Conservation (phyloP, 2,888 invertebrate species). For the Synanthedon myopaeformis region DNA sequence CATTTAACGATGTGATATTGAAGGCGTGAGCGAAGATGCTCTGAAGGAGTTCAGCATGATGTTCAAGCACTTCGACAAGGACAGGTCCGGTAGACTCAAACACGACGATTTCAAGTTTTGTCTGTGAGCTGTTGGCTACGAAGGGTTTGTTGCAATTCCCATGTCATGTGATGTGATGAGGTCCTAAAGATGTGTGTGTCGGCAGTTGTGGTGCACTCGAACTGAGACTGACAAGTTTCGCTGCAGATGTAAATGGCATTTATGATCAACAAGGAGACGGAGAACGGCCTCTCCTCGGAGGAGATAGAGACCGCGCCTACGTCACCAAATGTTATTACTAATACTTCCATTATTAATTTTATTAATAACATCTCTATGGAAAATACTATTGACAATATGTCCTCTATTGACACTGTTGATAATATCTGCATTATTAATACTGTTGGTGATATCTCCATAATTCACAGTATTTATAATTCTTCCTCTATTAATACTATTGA, state of each 20-base stretch:
- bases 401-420: no score
- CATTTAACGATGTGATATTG: background rate
- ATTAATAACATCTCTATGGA: no score
- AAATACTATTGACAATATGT: no score
- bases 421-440: no score
- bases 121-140: conserved; percentile 97
- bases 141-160: conserved; percentile 37
- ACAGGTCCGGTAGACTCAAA: conserved; percentile 96
- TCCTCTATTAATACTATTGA: no score
- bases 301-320: conserved; percentile 98
- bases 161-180: background rate
- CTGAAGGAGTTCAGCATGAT: conserved; percentile 95
- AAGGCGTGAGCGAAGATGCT: conserved; percentile 78
- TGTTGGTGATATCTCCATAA: no score
- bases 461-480: no score
- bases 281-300: conserved; percentile 98
- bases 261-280: conserved; percentile 99
- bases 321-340: no score
- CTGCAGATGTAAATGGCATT: conserved; percentile 99
- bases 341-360: no score
- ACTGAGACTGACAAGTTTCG: conserved; percentile 96
- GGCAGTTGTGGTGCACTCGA: conserved; percentile 87
- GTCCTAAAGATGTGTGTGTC: conserved; percentile 5
- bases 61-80: conserved; percentile 99
- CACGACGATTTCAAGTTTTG: conserved; percentile 99